Evolutionary conservation across 2,888 invertebrate species (phyloP).

Genomic region (Watsonalla cultraria): DNA sequence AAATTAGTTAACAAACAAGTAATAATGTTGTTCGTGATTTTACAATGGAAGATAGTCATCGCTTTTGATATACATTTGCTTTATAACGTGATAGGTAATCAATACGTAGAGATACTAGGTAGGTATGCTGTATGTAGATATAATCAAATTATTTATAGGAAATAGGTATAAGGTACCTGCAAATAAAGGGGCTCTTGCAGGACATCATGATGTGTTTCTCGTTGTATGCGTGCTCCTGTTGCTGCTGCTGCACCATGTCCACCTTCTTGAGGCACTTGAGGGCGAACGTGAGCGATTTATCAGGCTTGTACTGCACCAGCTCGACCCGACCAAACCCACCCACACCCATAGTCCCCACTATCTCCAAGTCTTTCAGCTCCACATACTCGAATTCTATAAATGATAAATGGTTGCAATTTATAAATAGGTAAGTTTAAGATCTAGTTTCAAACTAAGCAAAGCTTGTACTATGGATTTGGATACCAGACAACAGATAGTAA

Average conservation of each 20-base stretch:
- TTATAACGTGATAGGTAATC: not conserved
- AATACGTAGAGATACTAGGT: not conserved
- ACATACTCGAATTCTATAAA: slow-evolving; percentile 82
- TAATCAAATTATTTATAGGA: too few species aligned
- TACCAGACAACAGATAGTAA: too few species aligned
- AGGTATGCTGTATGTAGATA: too few species aligned
- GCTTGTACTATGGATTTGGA: too few species aligned
- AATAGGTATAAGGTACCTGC: slow-evolving; percentile 75
- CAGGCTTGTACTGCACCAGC: slow-evolving; percentile 81
- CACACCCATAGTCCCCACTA: slow-evolving; percentile 91
- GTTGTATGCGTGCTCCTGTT: slow-evolving; percentile 92
- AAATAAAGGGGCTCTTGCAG: slow-evolving; percentile 88
- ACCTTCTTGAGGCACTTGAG: slow-evolving; percentile 93
- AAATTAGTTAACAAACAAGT: too few species aligned
- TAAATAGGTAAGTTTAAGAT: too few species aligned
- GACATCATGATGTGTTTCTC: slow-evolving; percentile 91
- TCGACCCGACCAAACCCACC: slow-evolving; percentile 96
- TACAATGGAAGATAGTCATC: not conserved
- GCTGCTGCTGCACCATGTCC: slow-evolving; percentile 92
- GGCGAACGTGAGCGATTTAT: slow-evolving; percentile 82
- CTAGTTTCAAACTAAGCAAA: too few species aligned
- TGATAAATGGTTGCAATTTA: too few species aligned
- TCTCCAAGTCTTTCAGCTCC: slow-evolving; percentile 86
- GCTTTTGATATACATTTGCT: not conserved
- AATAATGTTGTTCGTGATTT: not conserved